Base-by-base conservation (phyloP, 2,888 invertebrate genomes). In the Achlya flavicornis region DNA sequence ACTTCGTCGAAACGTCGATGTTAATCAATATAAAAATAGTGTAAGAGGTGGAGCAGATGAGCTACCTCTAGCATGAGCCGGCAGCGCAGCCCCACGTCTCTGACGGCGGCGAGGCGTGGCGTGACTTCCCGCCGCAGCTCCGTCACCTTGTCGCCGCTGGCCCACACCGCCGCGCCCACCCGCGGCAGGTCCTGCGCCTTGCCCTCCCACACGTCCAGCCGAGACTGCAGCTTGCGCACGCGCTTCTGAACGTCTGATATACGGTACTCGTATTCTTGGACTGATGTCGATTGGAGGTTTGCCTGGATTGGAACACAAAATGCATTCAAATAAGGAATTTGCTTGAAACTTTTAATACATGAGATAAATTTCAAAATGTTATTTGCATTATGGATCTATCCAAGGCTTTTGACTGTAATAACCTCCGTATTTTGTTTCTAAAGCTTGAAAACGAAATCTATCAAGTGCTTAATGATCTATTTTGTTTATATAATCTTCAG, bases 61-160 rank as follows among this genome's bases (percentile, higher is more conserved):
- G 10, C 8, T 41, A 93, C 90, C 81, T 93, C 90, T 3, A 91
- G 64, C 12, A 89, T 68, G 32, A 91, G 82, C 53, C 90, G 78
- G 66, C 92, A 92, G n/a, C 87, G 73, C 32, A 89, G 65, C 8
- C 84, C 91, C 0, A 79, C 69, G 61, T 90, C 89, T 60, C 82
- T 81, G 1, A 90, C 77, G 0, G 77, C 79, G 0, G 82, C 75
- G 62, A 92, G 68, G 62, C 74, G 67, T 0, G 91, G 90, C 61
- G 92, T 84, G 19, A 94, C 92, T 3, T 92, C 85, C n/a, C 86
- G 81, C 14, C 94, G 87, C 57, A 95, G 91, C 0, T 92, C 94
- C 4, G 89, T 90, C 0, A 95, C 91, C 0, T 88, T 80, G 10
- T 94, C 94, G 4, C 93, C 87, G 19, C 95, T 87, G 19, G 83